phyloP scores from a whole-genome alignment of 2,888 invertebrate species.

The Leptinotarsa tumamoca region DNA sequence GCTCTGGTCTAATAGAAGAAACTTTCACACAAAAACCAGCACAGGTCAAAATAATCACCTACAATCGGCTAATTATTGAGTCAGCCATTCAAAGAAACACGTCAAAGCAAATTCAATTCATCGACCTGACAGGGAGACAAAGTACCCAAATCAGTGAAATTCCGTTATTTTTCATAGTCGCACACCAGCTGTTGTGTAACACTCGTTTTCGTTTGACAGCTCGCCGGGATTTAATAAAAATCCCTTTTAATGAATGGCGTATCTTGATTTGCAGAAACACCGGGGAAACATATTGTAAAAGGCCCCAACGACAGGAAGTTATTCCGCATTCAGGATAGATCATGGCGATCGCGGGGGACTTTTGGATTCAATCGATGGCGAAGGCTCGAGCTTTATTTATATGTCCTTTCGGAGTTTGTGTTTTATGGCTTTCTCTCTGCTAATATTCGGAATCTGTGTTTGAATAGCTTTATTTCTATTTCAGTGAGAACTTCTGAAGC shows the following conservation, averaged over 20 bases:
- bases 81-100: not conserved
- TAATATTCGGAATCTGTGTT: not conserved
- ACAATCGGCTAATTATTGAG: not conserved
- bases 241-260: conserved; percentile 40
- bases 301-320: conserved; percentile 23
- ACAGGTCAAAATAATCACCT: not conserved
- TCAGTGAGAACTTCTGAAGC: not conserved
- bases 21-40: not conserved
- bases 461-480: conserved; percentile 1
- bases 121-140: conserved; percentile 13
- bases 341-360: conserved; percentile 13
- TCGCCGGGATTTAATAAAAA: conserved; percentile 42
- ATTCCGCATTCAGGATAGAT: conserved; percentile 23
- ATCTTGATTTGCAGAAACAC: conserved; percentile 33
- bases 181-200: conserved; percentile 42
- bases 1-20: not conserved
- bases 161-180: conserved; percentile 17
- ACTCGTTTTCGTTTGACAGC: conserved; percentile 20
- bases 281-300: conserved; percentile 20
- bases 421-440: conserved; percentile 1
- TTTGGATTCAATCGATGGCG: conserved; percentile 4
- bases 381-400: not conserved
- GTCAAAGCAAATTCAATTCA: conserved; percentile 12
- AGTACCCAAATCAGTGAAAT: conserved; percentile 19
- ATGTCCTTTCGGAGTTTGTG: not conserved